Evolutionary conservation across 2,888 invertebrate species (phyloP).

Genomic region (Dascillus cervinus): DNA sequence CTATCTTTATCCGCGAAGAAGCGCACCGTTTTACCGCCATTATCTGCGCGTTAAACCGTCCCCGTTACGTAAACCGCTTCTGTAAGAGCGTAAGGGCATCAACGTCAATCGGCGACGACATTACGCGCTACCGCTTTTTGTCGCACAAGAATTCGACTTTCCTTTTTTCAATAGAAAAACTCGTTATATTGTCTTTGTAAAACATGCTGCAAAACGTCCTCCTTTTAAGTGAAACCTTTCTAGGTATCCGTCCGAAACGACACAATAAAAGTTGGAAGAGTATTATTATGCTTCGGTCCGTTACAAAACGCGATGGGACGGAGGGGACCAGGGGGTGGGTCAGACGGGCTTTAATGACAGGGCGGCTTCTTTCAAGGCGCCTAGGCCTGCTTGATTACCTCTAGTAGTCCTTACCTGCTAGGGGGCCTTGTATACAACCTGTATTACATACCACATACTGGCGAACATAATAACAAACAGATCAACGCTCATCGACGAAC

Average conservation of each 20-base stretch:
- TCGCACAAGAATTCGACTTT: not conserved
- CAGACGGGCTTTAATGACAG: slow-evolving; percentile 26
- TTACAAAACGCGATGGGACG: slow-evolving; percentile 6
- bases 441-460: slow-evolving; percentile 15
- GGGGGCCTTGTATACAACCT: slow-evolving; percentile 16
- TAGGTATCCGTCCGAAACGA: no score
- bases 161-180: slow-evolving; percentile 9
- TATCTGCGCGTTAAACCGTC: no score
- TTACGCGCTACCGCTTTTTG: not conserved
- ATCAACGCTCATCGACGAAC: slow-evolving; percentile 6
- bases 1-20: no score
- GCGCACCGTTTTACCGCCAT: no score
- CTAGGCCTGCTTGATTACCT: slow-evolving; percentile 24
- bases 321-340: slow-evolving; percentile 15
- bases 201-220: no score
- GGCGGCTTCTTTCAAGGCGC: slow-evolving; percentile 29
- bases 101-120: not conserved
- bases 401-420: slow-evolving; percentile 15
- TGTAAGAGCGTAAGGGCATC: not conserved
- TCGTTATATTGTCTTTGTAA: slow-evolving; percentile 4
- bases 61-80: not conserved
- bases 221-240: no score
- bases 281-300: slow-evolving; percentile 7
- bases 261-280: no score
- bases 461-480: slow-evolving; percentile 11